Conservation (phyloP, 2,888 invertebrate genomes). For the Lasioglossum villosulum region DNA sequence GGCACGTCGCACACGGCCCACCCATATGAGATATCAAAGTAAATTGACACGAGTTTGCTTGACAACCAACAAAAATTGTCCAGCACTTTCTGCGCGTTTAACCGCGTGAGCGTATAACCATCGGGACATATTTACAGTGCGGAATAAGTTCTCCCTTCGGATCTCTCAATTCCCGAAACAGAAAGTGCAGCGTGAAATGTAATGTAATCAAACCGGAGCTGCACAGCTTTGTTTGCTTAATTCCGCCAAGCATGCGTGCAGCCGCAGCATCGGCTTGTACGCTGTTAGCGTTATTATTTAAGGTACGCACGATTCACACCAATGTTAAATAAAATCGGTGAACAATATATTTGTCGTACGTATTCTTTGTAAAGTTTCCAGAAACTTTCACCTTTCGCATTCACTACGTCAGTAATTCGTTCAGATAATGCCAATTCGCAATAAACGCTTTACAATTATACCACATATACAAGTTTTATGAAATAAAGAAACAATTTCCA, state of each 20-base stretch:
- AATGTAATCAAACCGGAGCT: slow-evolving; percentile 20
- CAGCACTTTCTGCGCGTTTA: slow-evolving; percentile 58
- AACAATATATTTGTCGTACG: background rate
- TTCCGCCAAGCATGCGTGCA: background rate
- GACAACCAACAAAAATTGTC: slow-evolving; percentile 57
- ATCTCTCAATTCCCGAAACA: slow-evolving; percentile 15
- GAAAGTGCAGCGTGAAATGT: slow-evolving; percentile 1
- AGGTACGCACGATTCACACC: background rate
- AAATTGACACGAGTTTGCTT: slow-evolving; percentile 64
- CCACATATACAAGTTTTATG: background rate
- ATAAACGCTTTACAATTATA: background rate
- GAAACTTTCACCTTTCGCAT: background rate
- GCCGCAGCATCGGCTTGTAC: background rate
- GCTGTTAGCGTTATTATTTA: background rate
- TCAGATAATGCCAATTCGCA: background rate
- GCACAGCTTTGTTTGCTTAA: slow-evolving; percentile 11
- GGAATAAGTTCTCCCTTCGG: slow-evolving; percentile 32
- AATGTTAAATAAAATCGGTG: background rate
- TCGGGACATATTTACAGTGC: slow-evolving; percentile 38
- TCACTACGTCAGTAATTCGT: background rate
- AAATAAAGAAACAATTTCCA: background rate
- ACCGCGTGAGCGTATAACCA: slow-evolving; percentile 33
- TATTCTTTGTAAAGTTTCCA: background rate
- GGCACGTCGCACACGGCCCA: slow-evolving; percentile 26
- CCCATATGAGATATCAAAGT: slow-evolving; percentile 60